Evolutionary conservation across 2,888 invertebrate species (phyloP).

Genomic region (Spialia ferax): DNA sequence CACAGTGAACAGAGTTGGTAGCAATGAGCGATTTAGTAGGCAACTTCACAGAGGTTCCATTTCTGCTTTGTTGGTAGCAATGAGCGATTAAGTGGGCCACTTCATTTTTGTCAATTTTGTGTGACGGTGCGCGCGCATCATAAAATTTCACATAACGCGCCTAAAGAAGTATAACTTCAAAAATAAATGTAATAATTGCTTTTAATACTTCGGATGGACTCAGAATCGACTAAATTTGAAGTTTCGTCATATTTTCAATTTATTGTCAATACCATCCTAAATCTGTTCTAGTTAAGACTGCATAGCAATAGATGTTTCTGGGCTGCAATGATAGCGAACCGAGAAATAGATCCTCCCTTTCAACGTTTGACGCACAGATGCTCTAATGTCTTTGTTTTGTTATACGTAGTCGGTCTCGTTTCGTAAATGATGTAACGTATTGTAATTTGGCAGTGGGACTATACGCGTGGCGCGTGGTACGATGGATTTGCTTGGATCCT

Average conservation of each 20-base stretch:
- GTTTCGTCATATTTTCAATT: neutral
- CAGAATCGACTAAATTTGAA: no score
- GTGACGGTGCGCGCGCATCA: no score
- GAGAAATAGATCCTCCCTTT: neutral
- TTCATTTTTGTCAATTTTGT: no score
- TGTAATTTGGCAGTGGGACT: neutral
- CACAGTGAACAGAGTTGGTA: no score
- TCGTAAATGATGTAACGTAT: slow-evolving; percentile 10
- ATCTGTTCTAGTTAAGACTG: neutral
- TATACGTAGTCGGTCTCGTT: slow-evolving; percentile 4
- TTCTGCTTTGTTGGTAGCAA: no score
- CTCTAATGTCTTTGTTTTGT: slow-evolving; percentile 3
- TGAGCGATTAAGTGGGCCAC: no score
- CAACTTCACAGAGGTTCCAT: no score
- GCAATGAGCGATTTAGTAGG: no score
- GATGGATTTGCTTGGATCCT: neutral
- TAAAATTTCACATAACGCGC: no score
- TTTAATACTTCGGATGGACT: no score
- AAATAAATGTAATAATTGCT: no score
- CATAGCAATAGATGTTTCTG: neutral
- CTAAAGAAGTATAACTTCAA: no score
- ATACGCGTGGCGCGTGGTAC: slow-evolving; percentile 2
- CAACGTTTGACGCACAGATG: slow-evolving; percentile 8
- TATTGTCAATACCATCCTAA: neutral
- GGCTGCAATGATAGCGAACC: neutral